Conservation (phyloP, 2,113 vertebrate species). For the Callipepla squamata region DNA sequence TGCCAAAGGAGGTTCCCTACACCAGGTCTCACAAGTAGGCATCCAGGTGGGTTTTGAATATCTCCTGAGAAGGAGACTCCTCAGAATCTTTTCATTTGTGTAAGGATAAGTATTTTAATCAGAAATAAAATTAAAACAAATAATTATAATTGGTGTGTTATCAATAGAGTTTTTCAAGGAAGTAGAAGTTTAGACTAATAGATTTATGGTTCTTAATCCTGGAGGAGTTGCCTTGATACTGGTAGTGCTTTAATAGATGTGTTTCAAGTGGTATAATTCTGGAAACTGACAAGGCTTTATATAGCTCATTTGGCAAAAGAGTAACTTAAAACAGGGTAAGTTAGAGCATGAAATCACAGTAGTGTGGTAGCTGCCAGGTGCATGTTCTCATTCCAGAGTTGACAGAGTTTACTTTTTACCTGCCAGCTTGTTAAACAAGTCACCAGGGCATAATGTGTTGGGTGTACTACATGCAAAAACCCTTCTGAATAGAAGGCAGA, state of each 20-base stretch:
- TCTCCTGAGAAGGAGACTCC: no score
- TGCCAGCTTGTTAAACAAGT: constrained; percentile 30
- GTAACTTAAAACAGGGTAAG: neutral
- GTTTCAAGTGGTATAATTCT: neutral
- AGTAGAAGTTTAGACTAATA: neutral
- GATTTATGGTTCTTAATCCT: neutral
- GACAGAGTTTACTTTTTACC: constrained; percentile 14
- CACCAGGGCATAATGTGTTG: neutral
- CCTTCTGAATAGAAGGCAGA: fast-evolving
- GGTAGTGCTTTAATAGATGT: neutral
- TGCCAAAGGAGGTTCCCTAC: no score
- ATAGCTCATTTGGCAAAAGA: constrained; percentile 53
- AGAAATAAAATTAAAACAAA: neutral
- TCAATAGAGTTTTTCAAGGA: neutral
- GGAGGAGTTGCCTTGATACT: neutral
- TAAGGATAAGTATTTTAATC: neutral
- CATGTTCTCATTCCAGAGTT: neutral
- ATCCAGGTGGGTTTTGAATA: no score
- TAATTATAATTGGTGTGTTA: neutral
- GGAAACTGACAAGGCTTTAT: constrained; percentile 35
- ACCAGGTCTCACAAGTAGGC: no score
- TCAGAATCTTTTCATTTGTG: neutral
- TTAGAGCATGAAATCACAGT: constrained; percentile 44
- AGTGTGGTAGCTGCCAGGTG: neutral
- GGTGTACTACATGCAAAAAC: fast-evolving